Evolutionary conservation across 2,113 vertebrate genomes (phyloP), one percentile per base, ranked within the genome.

Genomic region (Mionectes macconnelli): DNA sequence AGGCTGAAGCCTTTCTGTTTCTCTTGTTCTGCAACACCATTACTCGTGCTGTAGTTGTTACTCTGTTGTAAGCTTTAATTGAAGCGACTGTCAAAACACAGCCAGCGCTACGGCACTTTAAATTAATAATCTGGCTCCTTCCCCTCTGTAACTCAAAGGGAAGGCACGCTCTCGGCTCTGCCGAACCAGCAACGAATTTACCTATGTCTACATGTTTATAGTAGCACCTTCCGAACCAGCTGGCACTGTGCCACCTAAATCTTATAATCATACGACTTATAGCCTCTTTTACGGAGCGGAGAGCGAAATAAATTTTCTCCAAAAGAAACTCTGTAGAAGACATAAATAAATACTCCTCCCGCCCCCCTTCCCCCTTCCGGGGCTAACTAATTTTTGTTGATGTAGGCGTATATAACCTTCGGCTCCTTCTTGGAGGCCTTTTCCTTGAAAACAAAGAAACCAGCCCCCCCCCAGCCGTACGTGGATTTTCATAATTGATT

Each of bases 81-180:
- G 96, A 89, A 85, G 22, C 55, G 62, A 68, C 94, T 96, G 96
- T 97, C 96, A 94, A 90, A 37, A 95, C 93, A 62, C 45, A 56
- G 75, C 37, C 19, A 84, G 89, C 74, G 24, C 74, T 62, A 62
- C 3, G 70, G 94, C 57, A 83, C 33, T 6, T 39, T 27, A 53
- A 68, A 87, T 89, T 91, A 92, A 45, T 63, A 49, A 85, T 21
- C 39, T n/a, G 84, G 28, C 30, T 92, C 28, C 31, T 39, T 78
- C 79, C 33, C 50, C 24, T 40, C 90, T 5, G 59, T 22, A 53
- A 49, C 42, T 84, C 44, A 9, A 53, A 44, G 57, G 42, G 68
- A 31, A 25, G 80, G 93, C 67, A 79, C 9, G 35, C 76, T 74
- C 44, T 25, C 8, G 28, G 81, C 50, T 84, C 66, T 12, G 7